A percentile compares a stretch with the other conserved stretches of the same genome.
Evolutionary conservation across 2,113 vertebrate genomes (phyloP).

Genomic region (Hiodon alosoides): DNA sequence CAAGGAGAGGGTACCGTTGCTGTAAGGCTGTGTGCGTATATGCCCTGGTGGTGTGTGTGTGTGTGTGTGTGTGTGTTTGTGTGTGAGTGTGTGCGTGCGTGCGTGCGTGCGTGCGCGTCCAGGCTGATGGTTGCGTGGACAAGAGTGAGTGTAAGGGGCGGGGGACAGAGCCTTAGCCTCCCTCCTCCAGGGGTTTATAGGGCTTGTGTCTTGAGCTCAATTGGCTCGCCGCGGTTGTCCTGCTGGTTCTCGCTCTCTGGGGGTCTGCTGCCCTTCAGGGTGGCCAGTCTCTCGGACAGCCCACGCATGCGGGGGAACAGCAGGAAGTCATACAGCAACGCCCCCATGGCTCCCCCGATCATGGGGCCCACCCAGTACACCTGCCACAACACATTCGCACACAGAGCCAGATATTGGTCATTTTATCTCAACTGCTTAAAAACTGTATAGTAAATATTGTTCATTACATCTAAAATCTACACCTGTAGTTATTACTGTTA

Average conservation of each 20-base stretch:
- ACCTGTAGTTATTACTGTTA: no score
- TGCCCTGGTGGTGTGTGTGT: slow-evolving; percentile 25
- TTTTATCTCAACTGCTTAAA: no score
- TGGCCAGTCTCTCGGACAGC: slow-evolving; percentile 81
- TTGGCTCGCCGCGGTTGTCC: slow-evolving; percentile 72
- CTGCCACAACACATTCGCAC: slow-evolving; percentile 51
- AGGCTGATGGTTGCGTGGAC: not conserved
- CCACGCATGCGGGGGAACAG: slow-evolving; percentile 81
- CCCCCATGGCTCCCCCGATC: slow-evolving; percentile 77
- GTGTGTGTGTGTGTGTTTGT: slow-evolving; percentile 18
- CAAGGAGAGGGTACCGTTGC: slow-evolving; percentile 42
- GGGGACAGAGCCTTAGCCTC: not conserved
- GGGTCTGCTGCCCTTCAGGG: slow-evolving; percentile 74
- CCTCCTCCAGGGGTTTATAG: slow-evolving; percentile 60
- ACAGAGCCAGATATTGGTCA: not conserved
- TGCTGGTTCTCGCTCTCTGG: slow-evolving; percentile 63
- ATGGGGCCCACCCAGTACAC: slow-evolving; percentile 90
- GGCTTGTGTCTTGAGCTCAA: slow-evolving; percentile 86
- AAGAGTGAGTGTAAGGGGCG: not conserved
- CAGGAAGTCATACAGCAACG: slow-evolving; percentile 83
- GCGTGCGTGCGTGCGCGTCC: slow-evolving; percentile 2
- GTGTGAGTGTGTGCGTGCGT: not conserved
- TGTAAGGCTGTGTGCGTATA: slow-evolving; percentile 36
- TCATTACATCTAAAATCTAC: no score
- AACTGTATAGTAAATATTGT: no score